Evolutionary conservation across 1,140 invertebrate species (phyloP), one percentile per base, ranked within the genome.

Genomic region (Drosophila willistoni): DNA sequence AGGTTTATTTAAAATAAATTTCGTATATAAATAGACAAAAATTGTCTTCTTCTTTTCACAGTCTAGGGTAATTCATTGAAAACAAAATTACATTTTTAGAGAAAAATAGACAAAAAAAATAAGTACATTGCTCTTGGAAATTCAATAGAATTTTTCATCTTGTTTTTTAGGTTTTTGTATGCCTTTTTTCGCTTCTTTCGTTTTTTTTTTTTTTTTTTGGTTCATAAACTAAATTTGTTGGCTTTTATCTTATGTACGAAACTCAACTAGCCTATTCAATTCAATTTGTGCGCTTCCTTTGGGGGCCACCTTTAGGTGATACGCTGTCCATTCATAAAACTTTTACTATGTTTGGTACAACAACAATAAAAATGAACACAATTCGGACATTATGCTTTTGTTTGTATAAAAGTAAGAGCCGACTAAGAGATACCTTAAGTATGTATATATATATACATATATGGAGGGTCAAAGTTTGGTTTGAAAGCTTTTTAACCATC

Each of bases 241-340:
- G 56, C 34, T 59, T 59, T 19, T 17, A 59, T 59, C 33, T 59
- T 34, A 10, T 34, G 25, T 29, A n/a, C 29, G n/a, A 34, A 36
- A 36, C 14, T 33, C 56, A 59, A 59, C 44, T 59, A 59, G 56
- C 33, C 56, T 36, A 59, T 36, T 59, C 25, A 59, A 36, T 59
- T 59, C 44, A 36, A 59, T 36, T 59, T 33, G 34, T 59, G 56
- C 56, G 14, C 33, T 59, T 59, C 56, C 56, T 34, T 33, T 59
- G 14, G 56, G 44, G 29, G 56, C 56, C 56, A 59, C 14, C 56
- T 59, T 59, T 33, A 59, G 56, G 33, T 19, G 55, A 57, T 57
- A 57, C 14, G 33, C 55, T 59, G 56, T 33, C 56, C 56, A 59
- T 59, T 59, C 56, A 59, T 59, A 36, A 33, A 59, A 59, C 33